Conservation (phyloP, 2,113 vertebrate species). For the Oncorhynchus clarkii region DNA sequence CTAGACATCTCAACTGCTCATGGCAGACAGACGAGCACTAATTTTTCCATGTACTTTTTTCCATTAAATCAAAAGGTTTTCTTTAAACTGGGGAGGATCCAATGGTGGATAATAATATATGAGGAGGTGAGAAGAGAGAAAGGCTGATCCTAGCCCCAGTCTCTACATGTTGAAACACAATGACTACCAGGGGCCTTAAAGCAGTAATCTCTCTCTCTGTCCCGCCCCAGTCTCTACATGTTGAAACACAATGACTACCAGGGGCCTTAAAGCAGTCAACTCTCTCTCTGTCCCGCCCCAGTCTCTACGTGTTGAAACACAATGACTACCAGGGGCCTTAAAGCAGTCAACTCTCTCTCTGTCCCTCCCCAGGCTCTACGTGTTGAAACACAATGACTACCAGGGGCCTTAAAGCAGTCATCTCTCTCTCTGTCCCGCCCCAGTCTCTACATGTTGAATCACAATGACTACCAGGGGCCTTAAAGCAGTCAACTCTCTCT, state of each 20-base stretch:
- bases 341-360: conserved; percentile 72
- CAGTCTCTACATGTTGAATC: conserved; percentile 29
- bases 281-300: no score
- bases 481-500: conserved; percentile 76
- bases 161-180: conserved; percentile 82
- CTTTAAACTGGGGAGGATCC: conserved; percentile 66
- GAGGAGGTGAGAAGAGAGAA: conserved; percentile 77
- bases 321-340: conserved; percentile 79
- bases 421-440: no score
- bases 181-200: conserved; percentile 79
- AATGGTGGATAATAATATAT: conserved; percentile 77
- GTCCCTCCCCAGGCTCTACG: no score
- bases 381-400: conserved; percentile 67
- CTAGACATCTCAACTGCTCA: conserved; percentile 71
- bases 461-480: conserved; percentile 78
- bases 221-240: no score
- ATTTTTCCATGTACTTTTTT: no score
- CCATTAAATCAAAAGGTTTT: conserved; percentile 65
- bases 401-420: conserved; percentile 83
- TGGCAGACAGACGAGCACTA: no score
- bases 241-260: conserved; percentile 67
- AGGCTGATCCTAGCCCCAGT: conserved; percentile 86
- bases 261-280: conserved; percentile 83
- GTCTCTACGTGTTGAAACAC: conserved; percentile 4
- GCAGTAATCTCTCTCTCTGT: conserved; percentile 64